Evolutionary conservation across 1,140 invertebrate species (phyloP), one percentile per base, ranked within the genome.

Genomic region (Lysiphlebus fabarum): DNA sequence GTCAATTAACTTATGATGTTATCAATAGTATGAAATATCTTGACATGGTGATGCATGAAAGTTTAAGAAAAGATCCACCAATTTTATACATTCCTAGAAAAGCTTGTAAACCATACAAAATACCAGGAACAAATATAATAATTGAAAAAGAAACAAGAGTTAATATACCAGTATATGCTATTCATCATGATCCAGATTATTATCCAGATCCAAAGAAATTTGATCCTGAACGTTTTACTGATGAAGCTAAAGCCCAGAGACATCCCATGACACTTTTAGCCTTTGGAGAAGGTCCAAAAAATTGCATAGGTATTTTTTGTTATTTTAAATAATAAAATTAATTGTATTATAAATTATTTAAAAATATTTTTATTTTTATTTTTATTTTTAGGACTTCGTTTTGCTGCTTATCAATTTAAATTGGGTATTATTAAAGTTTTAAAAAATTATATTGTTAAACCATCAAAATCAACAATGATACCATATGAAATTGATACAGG

Each of bases 141-240:
- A 70, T 82, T 36, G 71, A 77, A 37, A 80, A 80, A 61, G 73
- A 72, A 7, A 74, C 68, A 3, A 56, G 64, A n/a, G 55, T 83
- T 6, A 63, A 67, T 33, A 77, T 83, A 53, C 77, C 82, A 10
- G 65, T 79, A 42, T 73, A 78, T 36, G 78, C 78, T 26, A 75
- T 89, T 47, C 89, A 91, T 63, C 70, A 80, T 14, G 83, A 88
- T 70, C 77, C 81, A 7, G 71, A 82, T 41, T 75, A 81, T 63
- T 90, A 82, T 69, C 82, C 84, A 10, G 79, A 89, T 53, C 84
- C 62, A 7, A 77, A 84, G 7, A 65, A 59, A 11, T 87, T 84
- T 63, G 75, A 85, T 71, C 85, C 85, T 0, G 83, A 86, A 33
- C 65, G 83, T 61, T 68, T 65, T 40, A 53, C 38, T 11, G 58